Percentiles rank a stretch among this genome's conserved stretches.
Conservation (phyloP, 2,888 invertebrate species). For the Aspidapion aeneum region DNA sequence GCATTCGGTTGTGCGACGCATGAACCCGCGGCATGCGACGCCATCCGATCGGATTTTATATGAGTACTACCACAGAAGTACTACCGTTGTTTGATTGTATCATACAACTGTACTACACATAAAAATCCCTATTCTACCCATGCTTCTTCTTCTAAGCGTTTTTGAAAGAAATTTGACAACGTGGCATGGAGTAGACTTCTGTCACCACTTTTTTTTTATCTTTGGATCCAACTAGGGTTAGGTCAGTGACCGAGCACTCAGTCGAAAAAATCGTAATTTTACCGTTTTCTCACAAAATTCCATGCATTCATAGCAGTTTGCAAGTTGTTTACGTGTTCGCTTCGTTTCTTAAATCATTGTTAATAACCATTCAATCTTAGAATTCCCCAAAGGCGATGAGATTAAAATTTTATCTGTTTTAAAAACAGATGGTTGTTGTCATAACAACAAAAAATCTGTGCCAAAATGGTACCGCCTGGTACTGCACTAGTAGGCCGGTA, state of each 20-base stretch:
- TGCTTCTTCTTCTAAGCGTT: too few relatives aligned
- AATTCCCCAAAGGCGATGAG: background rate
- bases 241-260: background rate
- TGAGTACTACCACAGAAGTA: too few relatives aligned
- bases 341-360: background rate
- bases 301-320: background rate
- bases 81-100: too few relatives aligned
- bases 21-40: too few relatives aligned
- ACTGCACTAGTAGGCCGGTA: background rate
- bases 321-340: background rate
- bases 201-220: background rate
- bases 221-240: background rate
- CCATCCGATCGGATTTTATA: too few relatives aligned
- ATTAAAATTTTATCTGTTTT: too few relatives aligned
- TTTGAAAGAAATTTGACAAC: background rate
- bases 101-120: too few relatives aligned
- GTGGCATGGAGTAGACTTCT: background rate
- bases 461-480: background rate
- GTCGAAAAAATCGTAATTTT: background rate
- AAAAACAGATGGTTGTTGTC: background rate
- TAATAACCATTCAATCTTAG: background rate
- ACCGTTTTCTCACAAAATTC: background rate
- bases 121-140: too few relatives aligned
- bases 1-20: too few relatives aligned
- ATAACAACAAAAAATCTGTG: background rate